Conservation (phyloP, 2,113 vertebrate genomes). For the Bolborhynchus lineola region DNA sequence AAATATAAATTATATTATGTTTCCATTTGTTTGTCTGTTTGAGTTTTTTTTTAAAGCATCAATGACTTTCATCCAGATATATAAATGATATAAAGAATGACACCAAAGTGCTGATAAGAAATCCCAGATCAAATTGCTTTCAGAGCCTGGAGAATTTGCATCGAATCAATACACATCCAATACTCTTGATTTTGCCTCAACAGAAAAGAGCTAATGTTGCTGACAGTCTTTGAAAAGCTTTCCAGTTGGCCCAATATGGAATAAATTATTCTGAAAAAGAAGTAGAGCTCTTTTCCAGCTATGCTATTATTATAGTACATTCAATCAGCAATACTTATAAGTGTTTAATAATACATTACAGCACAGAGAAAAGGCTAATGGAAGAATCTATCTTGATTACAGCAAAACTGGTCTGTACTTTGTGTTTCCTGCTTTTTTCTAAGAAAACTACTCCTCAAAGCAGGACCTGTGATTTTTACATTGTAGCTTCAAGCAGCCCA, state of each 20-base stretch:
- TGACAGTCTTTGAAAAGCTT: constrained; percentile 49
- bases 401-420: background rate
- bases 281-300: background rate
- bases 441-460: background rate
- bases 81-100: background rate
- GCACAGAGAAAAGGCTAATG: background rate
- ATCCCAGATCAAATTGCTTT: background rate
- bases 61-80: background rate
- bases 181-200: constrained; percentile 1
- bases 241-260: constrained; percentile 29
- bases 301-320: constrained; percentile 12
- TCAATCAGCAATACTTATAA: background rate
- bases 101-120: background rate
- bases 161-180: constrained; percentile 43
- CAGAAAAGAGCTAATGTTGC: constrained; percentile 19
- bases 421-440: background rate
- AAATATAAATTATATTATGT: background rate
- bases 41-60: background rate
- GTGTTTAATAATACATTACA: constrained; percentile 54
- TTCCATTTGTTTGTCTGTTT: background rate
- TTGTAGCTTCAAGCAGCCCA: background rate
- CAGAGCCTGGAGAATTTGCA: background rate
- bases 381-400: background rate
- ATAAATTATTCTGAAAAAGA: constrained; percentile 52
- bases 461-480: background rate